Evolutionary conservation across 2,113 vertebrate genomes (phyloP).

Genomic region (Beaufortia kweichowensis): DNA sequence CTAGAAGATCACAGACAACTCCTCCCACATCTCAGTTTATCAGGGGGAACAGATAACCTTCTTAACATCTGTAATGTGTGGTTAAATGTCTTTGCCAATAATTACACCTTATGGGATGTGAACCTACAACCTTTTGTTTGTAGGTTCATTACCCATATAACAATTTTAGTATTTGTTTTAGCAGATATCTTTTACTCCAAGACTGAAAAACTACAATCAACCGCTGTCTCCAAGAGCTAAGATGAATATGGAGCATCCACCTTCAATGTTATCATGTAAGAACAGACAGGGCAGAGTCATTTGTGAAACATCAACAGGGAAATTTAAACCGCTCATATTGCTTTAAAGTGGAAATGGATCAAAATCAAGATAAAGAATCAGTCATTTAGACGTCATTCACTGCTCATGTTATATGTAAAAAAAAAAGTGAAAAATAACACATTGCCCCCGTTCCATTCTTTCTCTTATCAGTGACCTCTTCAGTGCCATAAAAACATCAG

Average conservation of each 20-base stretch:
- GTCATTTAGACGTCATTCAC: constrained; percentile 8
- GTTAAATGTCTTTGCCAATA: too few species aligned
- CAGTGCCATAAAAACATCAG: constrained; percentile 1
- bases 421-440: background rate
- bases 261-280: background rate
- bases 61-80: too few species aligned
- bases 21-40: too few species aligned
- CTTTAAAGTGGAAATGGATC: too few species aligned
- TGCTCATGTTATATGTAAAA: background rate
- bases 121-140: too few species aligned
- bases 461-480: constrained; percentile 29
- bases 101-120: too few species aligned
- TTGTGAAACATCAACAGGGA: background rate
- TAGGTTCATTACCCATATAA: too few species aligned
- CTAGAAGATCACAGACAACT: too few species aligned
- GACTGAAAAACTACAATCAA: background rate
- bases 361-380: too few species aligned
- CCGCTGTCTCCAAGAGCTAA: background rate
- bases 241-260: background rate
- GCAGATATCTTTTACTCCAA: background rate
- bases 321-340: background rate
- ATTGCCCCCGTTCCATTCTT: background rate
- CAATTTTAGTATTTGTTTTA: too few species aligned
- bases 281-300: background rate
- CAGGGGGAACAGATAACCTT: too few species aligned